These are phyloP conservation scores for Bombus difficillimus DNA, from an alignment of 1,140 invertebrate species.

Conservation along the genomic window DNA sequence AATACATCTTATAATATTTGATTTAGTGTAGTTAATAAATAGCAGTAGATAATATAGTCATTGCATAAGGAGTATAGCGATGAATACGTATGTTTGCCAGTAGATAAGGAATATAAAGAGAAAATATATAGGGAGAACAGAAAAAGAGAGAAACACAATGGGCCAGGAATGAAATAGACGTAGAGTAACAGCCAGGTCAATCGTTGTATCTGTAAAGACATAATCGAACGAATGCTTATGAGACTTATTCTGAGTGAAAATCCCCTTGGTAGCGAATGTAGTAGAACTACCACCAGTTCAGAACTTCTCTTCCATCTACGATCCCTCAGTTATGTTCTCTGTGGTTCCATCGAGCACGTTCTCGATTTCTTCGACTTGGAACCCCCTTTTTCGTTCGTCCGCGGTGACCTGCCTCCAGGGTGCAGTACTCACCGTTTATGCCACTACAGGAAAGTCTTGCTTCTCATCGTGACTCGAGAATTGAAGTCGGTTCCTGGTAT, in stretches of 20 bases:
- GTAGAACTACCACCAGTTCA: constrained; percentile 22
- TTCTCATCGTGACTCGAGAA: background rate
- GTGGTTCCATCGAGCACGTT: background rate
- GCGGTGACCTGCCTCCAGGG: constrained; percentile 6
- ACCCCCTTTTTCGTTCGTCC: background rate
- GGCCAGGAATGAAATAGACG: too few relatives aligned
- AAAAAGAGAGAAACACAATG: too few relatives aligned
- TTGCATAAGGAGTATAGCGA: too few relatives aligned
- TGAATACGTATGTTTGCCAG: too few relatives aligned
- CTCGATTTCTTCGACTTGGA: background rate
- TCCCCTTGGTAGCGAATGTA: background rate
- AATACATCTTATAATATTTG: too few relatives aligned
- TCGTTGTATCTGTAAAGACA: too few relatives aligned
- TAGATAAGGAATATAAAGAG: too few relatives aligned
- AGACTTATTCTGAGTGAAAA: background rate
- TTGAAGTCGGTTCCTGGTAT: background rate
- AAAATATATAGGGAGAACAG: too few relatives aligned
- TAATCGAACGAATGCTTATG: background rate
- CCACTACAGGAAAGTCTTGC: background rate
- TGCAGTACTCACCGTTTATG: background rate
- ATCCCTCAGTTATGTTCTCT: background rate
- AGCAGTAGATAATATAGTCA: too few relatives aligned
- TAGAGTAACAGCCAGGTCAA: too few relatives aligned
- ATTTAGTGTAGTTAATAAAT: too few relatives aligned
- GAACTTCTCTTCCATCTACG: background rate